Conservation (phyloP, 1,140 invertebrate genomes). For the Pogonognathellus flavescens region DNA sequence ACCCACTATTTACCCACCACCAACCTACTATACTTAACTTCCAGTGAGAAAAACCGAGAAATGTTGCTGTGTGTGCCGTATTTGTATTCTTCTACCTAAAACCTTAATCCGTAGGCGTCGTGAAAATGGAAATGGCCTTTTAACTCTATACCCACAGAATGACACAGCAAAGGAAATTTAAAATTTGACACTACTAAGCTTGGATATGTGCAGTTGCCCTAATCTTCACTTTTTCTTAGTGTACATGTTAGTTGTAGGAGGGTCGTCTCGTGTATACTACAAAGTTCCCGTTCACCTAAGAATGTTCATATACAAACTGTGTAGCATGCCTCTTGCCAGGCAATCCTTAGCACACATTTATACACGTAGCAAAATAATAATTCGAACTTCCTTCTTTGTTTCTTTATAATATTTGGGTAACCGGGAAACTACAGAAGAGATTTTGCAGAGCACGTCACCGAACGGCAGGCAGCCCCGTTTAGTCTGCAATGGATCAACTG, state of each 20-base stretch:
- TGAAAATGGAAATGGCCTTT: not conserved
- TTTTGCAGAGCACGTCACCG: constrained; percentile 31
- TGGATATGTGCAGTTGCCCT: not conserved
- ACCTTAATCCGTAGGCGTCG: not conserved
- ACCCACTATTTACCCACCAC: no score
- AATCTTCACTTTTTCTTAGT: not conserved
- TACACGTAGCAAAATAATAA: not conserved
- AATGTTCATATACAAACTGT: no score
- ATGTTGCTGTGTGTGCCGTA: not conserved
- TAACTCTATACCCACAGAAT: not conserved
- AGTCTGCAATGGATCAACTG: no score
- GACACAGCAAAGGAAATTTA: not conserved
- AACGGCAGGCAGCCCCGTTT: not conserved
- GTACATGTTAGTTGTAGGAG: not conserved
- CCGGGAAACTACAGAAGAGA: not conserved
- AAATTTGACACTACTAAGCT: not conserved
- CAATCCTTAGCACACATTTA: no score
- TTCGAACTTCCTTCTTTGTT: constrained; percentile 26
- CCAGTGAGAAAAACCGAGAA: no score
- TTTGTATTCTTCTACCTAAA: not conserved
- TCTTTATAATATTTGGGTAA: constrained; percentile 11
- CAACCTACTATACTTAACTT: no score
- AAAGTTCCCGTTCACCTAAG: no score
- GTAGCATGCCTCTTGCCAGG: no score
- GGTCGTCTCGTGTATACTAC: not conserved